Evolutionary conservation across 2,888 invertebrate species (phyloP), one percentile per base, ranked within the genome.

Genomic region (Microplitis deprimator): DNA sequence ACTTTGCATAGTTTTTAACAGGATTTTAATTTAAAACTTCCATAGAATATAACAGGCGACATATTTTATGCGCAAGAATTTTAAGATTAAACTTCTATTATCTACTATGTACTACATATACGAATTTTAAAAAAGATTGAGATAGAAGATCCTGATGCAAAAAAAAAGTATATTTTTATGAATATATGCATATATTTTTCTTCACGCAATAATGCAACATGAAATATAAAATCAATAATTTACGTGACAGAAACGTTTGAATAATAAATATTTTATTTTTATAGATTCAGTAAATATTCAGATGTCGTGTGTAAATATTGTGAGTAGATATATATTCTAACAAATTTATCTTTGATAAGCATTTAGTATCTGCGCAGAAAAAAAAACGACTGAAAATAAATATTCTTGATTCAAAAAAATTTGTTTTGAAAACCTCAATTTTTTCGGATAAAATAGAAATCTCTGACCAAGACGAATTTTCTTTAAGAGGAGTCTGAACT

Each of bases 311-410:
- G 10, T 50, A 50, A 50, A 50, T 50, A 50, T 50, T 50, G 50
- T 50, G 29, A 29, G 1, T 29, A 59, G 70, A 39, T 60, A 39
- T 59, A 75, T 59, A 13, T 69, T 68, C 71, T 72, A 65, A 16
- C 65, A 59, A 16, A 16, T 62, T 13, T 13, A 17, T 41, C 39
- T 68, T 67, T 50, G 65, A 67, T 10, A 39, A 64, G 59, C 13
- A 13, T 39, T 64, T 73, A 29, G 3, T 29, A 29, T 29, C 29
- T 29, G 29, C 29, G 29, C 29, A 29, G 29, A 29, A 29, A 29
- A 29, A 29, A 29, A 4, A 29, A 4, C 4, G 29, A 29, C 29
- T 29, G 29, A 29, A 29, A 29, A 3, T 29, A 4, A 29, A 29
- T 4, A 29, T 29, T 4, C 4, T 29, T 29, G 4, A 29, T 29